A percentile compares a stretch with the other conserved stretches of the same genome.
phyloP scores from a whole-genome alignment of 2,113 vertebrate species.

The Poecile atricapillus region DNA sequence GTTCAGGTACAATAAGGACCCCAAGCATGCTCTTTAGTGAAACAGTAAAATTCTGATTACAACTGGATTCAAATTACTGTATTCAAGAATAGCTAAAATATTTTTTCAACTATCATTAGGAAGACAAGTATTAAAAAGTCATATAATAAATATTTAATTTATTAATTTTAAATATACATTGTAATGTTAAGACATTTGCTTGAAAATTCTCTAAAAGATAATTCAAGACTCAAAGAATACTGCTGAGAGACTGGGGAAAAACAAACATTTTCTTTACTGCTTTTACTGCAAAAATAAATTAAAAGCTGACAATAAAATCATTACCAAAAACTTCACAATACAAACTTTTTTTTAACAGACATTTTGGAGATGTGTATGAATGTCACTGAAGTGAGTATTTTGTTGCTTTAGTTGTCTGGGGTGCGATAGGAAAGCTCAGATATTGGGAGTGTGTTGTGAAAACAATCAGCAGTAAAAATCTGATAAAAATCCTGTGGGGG shows the following conservation, averaged over 20 bases:
- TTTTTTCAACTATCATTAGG: not conserved
- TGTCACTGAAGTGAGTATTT: not conserved
- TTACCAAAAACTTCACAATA: not conserved
- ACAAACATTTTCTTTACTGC: not conserved
- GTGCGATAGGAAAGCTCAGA: not conserved
- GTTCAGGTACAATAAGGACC: not conserved
- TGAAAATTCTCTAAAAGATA: not conserved
- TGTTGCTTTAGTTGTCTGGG: not conserved
- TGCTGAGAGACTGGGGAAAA: not conserved
- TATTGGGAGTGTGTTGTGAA: not conserved
- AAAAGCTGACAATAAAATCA: not conserved
- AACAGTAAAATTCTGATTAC: not conserved
- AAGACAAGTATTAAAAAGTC: not conserved
- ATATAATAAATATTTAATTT: not conserved
- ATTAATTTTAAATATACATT: not conserved
- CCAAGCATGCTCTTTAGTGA: not conserved
- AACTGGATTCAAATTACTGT: not conserved
- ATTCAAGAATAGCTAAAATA: not conserved
- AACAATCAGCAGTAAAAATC: not conserved
- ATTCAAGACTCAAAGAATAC: not conserved
- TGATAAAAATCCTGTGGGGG: not conserved
- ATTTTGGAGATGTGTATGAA: not conserved
- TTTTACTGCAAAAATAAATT: not conserved
- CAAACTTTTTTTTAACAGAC: not conserved
- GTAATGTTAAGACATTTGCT: not conserved